Evolutionary conservation across 2,113 vertebrate genomes (phyloP).

Genomic region (Lophotis ruficrista): DNA sequence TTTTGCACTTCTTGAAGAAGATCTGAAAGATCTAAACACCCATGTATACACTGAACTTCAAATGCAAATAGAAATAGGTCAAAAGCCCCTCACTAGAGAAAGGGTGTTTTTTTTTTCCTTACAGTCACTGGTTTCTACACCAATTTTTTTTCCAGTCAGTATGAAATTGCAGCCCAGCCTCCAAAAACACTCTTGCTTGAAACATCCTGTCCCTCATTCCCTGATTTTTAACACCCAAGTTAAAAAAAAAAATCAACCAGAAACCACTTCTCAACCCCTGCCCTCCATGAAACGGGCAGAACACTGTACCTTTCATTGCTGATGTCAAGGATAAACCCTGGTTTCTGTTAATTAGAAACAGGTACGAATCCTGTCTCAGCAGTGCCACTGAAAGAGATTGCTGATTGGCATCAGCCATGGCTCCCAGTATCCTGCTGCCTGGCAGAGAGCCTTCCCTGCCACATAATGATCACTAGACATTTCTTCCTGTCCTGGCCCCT

Average conservation of each 20-base stretch:
- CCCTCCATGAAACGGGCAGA: background rate
- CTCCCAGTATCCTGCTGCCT: background rate
- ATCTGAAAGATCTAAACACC: background rate
- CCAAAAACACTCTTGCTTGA: background rate
- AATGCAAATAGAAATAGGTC: background rate
- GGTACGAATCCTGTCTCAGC: background rate
- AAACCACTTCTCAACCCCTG: background rate
- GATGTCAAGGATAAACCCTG: background rate
- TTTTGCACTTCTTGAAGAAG: background rate
- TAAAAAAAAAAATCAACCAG: background rate
- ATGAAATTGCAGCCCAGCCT: background rate
- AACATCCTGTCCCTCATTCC: background rate
- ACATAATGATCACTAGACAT: background rate
- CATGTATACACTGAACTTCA: background rate
- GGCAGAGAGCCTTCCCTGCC: background rate
- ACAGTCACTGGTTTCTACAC: background rate
- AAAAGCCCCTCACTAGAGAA: background rate
- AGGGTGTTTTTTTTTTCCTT: rapidly evolving
- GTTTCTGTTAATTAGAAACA: background rate
- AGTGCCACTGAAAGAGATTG: background rate
- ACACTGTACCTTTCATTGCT: background rate
- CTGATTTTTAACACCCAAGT: background rate
- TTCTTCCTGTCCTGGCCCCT: background rate
- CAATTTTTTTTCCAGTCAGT: background rate
- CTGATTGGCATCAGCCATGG: background rate